These are phyloP conservation scores for Acrocephalus kingi DNA, from an alignment of 2,113 vertebrate species.

Conservation along the genomic window DNA sequence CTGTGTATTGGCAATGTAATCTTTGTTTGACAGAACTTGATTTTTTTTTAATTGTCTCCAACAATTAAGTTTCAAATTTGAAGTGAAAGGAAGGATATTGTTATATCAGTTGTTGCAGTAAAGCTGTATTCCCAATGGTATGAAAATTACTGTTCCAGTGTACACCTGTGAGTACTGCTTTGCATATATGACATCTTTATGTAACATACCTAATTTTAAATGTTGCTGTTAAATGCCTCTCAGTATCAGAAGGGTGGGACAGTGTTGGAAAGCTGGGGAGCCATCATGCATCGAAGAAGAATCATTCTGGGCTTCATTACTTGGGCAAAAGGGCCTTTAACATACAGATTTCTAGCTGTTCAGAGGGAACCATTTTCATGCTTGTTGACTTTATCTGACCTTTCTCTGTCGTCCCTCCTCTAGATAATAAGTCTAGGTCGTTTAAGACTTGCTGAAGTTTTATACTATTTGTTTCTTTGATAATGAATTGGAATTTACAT, in stretches of 20 bases:
- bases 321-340: neutral
- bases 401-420: neutral
- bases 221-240: neutral
- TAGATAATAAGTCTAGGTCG: neutral
- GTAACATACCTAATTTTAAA: neutral
- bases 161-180: neutral
- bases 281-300: fast-evolving
- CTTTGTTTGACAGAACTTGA: neutral
- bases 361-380: neutral
- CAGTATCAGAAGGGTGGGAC: neutral
- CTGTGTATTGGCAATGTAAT: neutral
- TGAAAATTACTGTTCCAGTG: neutral
- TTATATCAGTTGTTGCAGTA: neutral
- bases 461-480: neutral
- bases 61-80: neutral
- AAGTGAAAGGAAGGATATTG: neutral
- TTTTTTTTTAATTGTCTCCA: neutral
- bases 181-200: neutral
- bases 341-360: neutral
- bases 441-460: neutral
- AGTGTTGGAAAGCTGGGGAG: neutral
- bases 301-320: neutral
- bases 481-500: neutral
- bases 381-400: neutral
- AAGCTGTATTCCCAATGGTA: neutral